Evolutionary conservation across 1,140 invertebrate genomes (phyloP).

Genomic region (Polyergus mexicanus): DNA sequence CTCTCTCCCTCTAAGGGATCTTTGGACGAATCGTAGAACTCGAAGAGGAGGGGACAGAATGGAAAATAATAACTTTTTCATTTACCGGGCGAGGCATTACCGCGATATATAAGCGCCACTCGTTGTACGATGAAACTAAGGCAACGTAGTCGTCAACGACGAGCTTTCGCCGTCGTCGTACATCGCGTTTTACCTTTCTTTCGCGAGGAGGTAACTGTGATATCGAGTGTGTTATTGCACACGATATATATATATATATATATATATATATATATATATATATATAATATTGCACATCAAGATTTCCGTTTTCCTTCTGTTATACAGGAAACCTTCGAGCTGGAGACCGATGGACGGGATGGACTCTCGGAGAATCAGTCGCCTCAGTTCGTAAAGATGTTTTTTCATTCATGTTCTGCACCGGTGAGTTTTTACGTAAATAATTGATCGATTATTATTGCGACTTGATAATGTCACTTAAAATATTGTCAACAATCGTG

Average conservation of each 20-base stretch:
- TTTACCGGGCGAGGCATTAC: constrained; percentile 74
- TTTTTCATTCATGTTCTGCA: not conserved
- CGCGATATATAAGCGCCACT: constrained; percentile 66
- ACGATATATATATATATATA: not conserved
- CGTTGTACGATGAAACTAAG: constrained; percentile 71
- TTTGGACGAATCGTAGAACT: constrained; percentile 36
- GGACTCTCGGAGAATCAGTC: not conserved
- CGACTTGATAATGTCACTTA: not conserved
- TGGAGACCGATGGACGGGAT: constrained; percentile 9
- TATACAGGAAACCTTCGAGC: constrained; percentile 54
- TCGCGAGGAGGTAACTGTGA: constrained; percentile 45
- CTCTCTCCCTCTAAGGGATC: constrained; percentile 28
- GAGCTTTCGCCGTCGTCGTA: constrained; percentile 22
- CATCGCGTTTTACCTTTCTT: constrained; percentile 59
- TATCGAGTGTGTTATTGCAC: constrained; percentile 71
- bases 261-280: not conserved
- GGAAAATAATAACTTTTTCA: constrained; percentile 79
- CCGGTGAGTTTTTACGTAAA: constrained; percentile 59
- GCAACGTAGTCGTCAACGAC: constrained; percentile 57
- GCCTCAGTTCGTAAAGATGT: not conserved
- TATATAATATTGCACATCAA: constrained; percentile 50
- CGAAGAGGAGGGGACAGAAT: constrained; percentile 61
- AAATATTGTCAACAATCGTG: not conserved
- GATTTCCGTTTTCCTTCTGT: constrained; percentile 68
- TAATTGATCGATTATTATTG: not conserved